Conservation (phyloP, 1,140 invertebrate genomes). For the Gyrodactylus bullatarudis region DNA sequence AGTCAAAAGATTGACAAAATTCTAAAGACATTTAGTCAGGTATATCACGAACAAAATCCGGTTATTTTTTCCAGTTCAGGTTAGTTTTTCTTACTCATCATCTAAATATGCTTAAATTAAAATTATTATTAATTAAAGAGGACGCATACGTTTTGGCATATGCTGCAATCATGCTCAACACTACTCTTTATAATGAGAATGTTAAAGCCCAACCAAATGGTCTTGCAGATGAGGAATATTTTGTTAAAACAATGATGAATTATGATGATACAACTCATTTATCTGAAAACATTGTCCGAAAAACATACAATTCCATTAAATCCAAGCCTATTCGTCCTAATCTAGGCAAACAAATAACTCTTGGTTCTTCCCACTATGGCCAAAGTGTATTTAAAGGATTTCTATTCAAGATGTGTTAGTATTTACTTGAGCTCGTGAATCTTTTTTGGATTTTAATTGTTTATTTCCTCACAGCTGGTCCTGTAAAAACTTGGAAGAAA, state of each 20-base stretch:
- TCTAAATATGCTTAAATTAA: not conserved
- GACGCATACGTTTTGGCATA: not conserved
- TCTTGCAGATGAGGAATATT: not conserved
- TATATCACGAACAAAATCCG: constrained; percentile 3
- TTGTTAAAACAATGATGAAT: constrained; percentile 1
- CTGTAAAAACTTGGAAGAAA: not conserved
- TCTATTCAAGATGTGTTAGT: not conserved
- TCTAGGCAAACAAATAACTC: not conserved
- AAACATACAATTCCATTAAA: not conserved
- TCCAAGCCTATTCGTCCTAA: not conserved
- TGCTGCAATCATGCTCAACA: constrained; percentile 4
- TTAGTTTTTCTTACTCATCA: not conserved
- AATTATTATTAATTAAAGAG: not conserved
- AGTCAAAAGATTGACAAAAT: constrained; percentile 7
- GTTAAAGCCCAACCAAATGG: not conserved
- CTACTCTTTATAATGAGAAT: not conserved
- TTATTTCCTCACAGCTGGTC: not conserved
- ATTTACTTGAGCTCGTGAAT: not conserved
- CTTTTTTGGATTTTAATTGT: not conserved
- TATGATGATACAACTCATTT: constrained; percentile 1
- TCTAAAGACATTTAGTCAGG: not conserved
- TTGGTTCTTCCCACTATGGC: not conserved
- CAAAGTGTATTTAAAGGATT: not conserved
- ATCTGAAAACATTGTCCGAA: not conserved
- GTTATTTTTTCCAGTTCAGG: not conserved